phyloP scores from a whole-genome alignment of 2,888 invertebrate genomes.

The Cremastobaeus sp. region DNA sequence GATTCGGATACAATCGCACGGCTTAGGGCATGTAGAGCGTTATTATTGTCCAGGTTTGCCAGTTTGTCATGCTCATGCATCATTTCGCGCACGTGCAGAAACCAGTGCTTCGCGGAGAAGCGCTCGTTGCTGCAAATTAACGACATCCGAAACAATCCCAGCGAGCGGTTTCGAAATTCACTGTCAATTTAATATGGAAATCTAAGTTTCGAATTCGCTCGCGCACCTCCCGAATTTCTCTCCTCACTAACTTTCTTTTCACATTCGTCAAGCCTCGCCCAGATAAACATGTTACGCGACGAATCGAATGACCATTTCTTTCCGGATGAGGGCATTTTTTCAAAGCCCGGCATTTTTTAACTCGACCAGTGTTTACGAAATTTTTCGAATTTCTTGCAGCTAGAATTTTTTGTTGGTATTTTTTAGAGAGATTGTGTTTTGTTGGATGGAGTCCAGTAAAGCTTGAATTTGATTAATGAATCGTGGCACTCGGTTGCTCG shows the following conservation, averaged over 20 bases:
- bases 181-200: conserved; percentile 31
- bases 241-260: conserved; percentile 31
- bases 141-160: background rate
- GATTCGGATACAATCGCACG: conserved; percentile 5
- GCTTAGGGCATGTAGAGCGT: conserved; percentile 36
- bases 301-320: conserved; percentile 39
- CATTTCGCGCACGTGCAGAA: conserved; percentile 4
- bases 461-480: conserved; percentile 18
- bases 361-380: too few species aligned
- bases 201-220: conserved; percentile 23
- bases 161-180: conserved; percentile 12
- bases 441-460: too few species aligned
- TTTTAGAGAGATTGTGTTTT: too few species aligned
- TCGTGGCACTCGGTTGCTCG: conserved; percentile 14
- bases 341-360: background rate
- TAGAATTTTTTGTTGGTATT: too few species aligned
- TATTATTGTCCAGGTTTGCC: conserved; percentile 42
- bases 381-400: too few species aligned
- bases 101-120: background rate
- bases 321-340: conserved; percentile 5
- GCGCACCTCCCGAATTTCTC: conserved; percentile 12
- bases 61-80: too few species aligned
- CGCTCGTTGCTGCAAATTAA: conserved; percentile 4
- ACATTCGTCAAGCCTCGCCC: background rate
- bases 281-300: conserved; percentile 23